Evolutionary conservation across 1,140 invertebrate genomes (phyloP), one percentile per base, ranked within the genome.

Genomic region (Tyrophagus putrescentiae): DNA sequence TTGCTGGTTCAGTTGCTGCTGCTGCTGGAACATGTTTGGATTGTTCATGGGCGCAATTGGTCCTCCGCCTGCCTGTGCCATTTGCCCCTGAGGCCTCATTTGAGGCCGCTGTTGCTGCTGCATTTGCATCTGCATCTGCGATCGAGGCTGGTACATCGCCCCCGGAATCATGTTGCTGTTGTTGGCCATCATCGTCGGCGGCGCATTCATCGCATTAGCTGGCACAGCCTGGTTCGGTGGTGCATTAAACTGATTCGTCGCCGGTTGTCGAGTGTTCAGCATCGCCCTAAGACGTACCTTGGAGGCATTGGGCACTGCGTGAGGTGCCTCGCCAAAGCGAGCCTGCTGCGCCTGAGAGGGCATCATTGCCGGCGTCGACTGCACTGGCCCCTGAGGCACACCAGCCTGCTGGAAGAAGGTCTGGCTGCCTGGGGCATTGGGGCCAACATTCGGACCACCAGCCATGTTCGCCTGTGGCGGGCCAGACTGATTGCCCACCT

Each of bases 261-360:
- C 73, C 3, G 71, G 73, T 27, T 77, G 69, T 27, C 80, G 75
- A 64, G 82, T 77, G 1, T 85, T 75, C 48, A 93, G 72, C 84
- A 92, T 87, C 64, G 87, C 82, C 3, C 84, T 85, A 2, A 92
- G 70, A 1, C 87, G 87, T 68, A 86, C 84, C 67, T 91, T 91
- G 0, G 85, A 85, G n/a, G n/a, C n/a, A 61, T 68, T 81, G 77
- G 66, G 82, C 81, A 68, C 82, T 80, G 67, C 79, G 71, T 18
- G 77, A 76, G 0, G 82, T 39, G 58, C 80, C 29, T 81, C 71
- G 60, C 83, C 81, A 57, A 82, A 82, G 45, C 82, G 75, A 53
- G 25, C 28, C 57, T 64, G 62, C 18, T 66, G 64, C 33, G 64
- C 18, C 34, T 42, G 57, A 18, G n/a, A 41, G 9, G 50, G 60